These are phyloP conservation scores for Chaenodraco wilsoni DNA, from an alignment of 2,797 vertebrate genomes.

Conservation along the genomic window DNA sequence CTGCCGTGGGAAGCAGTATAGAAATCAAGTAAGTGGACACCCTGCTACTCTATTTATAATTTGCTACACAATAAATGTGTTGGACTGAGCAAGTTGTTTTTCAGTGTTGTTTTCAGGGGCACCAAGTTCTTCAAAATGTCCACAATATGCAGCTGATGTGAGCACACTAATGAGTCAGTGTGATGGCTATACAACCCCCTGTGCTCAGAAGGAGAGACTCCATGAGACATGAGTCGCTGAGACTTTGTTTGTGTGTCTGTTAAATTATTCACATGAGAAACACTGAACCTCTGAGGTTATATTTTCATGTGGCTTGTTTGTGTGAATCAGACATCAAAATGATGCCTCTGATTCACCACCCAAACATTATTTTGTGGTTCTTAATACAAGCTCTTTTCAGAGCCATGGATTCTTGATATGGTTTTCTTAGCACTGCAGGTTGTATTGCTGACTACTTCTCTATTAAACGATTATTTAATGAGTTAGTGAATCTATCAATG, in stretches of 20 bases:
- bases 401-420: background rate
- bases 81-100: too few relatives aligned
- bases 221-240: slow-evolving; percentile 58
- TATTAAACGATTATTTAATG: too few relatives aligned
- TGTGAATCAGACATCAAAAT: slow-evolving; percentile 8
- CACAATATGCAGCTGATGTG: slow-evolving; percentile 61
- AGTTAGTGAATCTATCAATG: background rate
- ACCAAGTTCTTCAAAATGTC: slow-evolving; percentile 36
- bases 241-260: background rate
- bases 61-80: background rate
- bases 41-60: background rate
- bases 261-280: slow-evolving; percentile 1
- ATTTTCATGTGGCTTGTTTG: background rate
- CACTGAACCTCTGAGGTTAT: slow-evolving; percentile 1
- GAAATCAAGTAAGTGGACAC: slow-evolving; percentile 63
- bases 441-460: too few relatives aligned
- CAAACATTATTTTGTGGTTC: background rate
- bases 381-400: background rate
- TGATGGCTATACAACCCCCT: slow-evolving; percentile 79
- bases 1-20: slow-evolving; percentile 58
- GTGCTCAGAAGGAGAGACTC: slow-evolving; percentile 83
- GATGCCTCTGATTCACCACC: background rate
- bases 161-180: slow-evolving; percentile 76
- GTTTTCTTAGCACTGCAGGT: background rate
- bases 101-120: slow-evolving; percentile 30